Evolutionary conservation across 2,888 invertebrate species (phyloP).

Genomic region (Erebia aethiops): DNA sequence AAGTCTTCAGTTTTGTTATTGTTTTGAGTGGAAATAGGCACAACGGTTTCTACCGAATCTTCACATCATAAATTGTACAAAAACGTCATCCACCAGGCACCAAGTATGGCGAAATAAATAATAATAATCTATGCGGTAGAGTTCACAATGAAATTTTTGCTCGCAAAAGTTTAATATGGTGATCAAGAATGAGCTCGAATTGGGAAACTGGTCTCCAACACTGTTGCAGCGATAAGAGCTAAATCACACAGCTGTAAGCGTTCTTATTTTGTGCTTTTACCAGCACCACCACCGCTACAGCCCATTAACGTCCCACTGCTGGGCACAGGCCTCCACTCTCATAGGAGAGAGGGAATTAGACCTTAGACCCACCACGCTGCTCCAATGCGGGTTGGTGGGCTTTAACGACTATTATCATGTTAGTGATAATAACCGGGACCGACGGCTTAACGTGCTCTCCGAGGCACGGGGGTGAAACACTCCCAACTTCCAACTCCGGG

Average conservation of each 20-base stretch:
- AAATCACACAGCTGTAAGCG: not conserved
- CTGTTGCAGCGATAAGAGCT: slow-evolving; percentile 6
- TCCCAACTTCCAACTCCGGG: too few relatives aligned
- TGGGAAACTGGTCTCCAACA: slow-evolving; percentile 10
- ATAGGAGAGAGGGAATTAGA: too few relatives aligned
- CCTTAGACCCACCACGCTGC: too few relatives aligned
- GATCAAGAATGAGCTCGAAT: slow-evolving; percentile 3
- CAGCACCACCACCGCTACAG: too few relatives aligned
- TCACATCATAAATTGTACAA: too few relatives aligned
- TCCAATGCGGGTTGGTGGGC: too few relatives aligned
- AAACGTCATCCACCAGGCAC: not conserved
- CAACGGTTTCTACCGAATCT: not conserved
- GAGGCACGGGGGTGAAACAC: too few relatives aligned
- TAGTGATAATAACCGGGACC: too few relatives aligned
- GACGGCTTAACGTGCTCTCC: too few relatives aligned
- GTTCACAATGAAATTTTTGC: not conserved
- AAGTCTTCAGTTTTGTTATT: not conserved
- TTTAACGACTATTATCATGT: too few relatives aligned
- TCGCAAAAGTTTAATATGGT: not conserved
- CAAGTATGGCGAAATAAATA: slow-evolving; percentile 7
- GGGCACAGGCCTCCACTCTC: too few relatives aligned
- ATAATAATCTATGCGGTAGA: not conserved
- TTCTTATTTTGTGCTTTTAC: not conserved
- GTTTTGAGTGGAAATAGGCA: not conserved
- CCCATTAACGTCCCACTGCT: too few relatives aligned